Percentiles rank a stretch among this genome's conserved stretches.
phyloP scores from a whole-genome alignment of 2,888 invertebrate genomes.

The Drosophila kuntzei region DNA sequence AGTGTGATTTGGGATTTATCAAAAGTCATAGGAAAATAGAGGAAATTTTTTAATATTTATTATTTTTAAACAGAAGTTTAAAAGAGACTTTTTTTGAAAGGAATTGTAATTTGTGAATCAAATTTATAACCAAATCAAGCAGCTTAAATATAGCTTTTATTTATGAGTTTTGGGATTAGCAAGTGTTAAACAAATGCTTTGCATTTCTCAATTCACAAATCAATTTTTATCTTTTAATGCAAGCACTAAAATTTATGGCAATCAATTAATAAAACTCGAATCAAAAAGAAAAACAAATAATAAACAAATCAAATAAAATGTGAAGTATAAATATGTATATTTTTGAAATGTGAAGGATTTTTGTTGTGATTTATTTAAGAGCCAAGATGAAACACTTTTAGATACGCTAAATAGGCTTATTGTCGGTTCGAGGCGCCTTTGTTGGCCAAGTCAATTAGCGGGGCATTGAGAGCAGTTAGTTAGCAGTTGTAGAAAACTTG shows the following conservation, averaged over 20 bases:
- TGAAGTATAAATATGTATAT: not conserved
- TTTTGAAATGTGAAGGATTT: not conserved
- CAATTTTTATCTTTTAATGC: conserved; percentile 11
- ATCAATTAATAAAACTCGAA: conserved; percentile 14
- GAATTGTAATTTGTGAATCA: not conserved
- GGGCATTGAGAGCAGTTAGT: conserved; percentile 80
- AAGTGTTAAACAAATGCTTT: conserved; percentile 20
- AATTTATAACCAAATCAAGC: not conserved
- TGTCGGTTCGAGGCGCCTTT: conserved; percentile 57
- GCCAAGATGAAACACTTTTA: conserved; percentile 1
- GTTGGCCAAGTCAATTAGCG: conserved; percentile 77
- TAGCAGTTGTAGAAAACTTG: conserved; percentile 65
- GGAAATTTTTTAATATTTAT: too few species aligned
- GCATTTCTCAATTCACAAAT: conserved; percentile 15
- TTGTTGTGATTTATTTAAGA: not conserved
- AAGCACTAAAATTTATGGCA: conserved; percentile 18
- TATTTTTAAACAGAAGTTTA: not conserved
- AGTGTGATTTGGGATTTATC: too few species aligned
- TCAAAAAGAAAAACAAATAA: not conserved
- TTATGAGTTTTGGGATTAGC: conserved; percentile 13
- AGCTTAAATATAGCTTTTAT: conserved; percentile 11
- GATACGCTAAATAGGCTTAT: conserved; percentile 10
- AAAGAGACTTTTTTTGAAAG: not conserved
- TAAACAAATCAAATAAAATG: conserved; percentile 9
- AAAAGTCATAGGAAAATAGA: too few species aligned